Evolutionary conservation across 2,797 vertebrate species (phyloP).

Genomic region (Eupleurogrammus muticus): DNA sequence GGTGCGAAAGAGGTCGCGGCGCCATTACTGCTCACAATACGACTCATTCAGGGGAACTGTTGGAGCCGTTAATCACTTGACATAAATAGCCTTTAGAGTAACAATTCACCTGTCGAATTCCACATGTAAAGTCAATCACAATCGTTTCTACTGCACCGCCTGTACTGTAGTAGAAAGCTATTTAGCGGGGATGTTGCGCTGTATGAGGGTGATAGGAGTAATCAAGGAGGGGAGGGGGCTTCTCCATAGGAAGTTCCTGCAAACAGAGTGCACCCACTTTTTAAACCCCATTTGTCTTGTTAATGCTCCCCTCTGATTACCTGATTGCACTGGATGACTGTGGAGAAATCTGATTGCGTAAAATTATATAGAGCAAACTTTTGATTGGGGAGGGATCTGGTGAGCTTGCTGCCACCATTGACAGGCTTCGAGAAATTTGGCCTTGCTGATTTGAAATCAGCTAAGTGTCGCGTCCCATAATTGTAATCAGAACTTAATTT

Average conservation of each 20-base stretch:
- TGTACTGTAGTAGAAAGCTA: constrained; percentile 68
- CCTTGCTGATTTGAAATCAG: constrained; percentile 89
- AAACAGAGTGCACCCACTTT: constrained; percentile 89
- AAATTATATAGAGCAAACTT: constrained; percentile 91
- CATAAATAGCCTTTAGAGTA: constrained; percentile 68
- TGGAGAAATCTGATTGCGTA: constrained; percentile 91
- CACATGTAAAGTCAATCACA: constrained; percentile 74
- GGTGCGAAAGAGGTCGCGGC: constrained; percentile 16
- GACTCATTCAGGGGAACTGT: constrained; percentile 47
- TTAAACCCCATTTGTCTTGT: constrained; percentile 89
- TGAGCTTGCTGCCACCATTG: constrained; percentile 83
- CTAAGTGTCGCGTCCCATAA: constrained; percentile 86
- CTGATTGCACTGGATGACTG: constrained; percentile 91
- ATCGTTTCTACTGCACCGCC: constrained; percentile 56
- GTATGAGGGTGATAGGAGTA: constrained; percentile 85
- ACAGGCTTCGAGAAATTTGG: constrained; percentile 87
- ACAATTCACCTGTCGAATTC: constrained; percentile 67
- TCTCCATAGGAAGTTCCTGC: constrained; percentile 88
- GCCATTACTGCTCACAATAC: constrained; percentile 53
- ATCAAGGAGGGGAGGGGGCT: constrained; percentile 80
- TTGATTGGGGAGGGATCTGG: constrained; percentile 89
- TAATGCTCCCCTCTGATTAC: constrained; percentile 90
- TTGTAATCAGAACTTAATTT: constrained; percentile 88
- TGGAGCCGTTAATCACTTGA: constrained; percentile 73
- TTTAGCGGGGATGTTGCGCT: constrained; percentile 76